These are phyloP conservation scores for Pipistrellus kuhlii DNA, from an alignment of 2,797 vertebrate genomes.

Conservation along the genomic window DNA sequence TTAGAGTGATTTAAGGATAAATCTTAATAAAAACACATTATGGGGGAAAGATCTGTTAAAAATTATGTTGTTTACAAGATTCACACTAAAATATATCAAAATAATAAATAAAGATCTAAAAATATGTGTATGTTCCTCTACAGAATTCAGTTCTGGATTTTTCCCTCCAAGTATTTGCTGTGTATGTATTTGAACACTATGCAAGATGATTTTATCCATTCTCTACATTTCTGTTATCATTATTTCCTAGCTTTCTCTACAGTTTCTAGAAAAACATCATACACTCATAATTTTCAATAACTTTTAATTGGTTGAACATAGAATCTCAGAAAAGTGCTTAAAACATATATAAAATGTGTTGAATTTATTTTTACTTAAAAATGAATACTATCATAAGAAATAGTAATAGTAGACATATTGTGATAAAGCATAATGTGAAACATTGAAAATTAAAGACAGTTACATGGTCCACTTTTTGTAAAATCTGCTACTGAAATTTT, in stretches of 20 bases:
- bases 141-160: not conserved
- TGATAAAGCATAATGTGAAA: not conserved
- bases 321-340: not conserved
- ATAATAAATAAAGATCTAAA: not conserved
- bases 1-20: not conserved
- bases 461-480: not conserved
- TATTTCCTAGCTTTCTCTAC: not conserved
- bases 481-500: not conserved
- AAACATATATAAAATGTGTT: not conserved
- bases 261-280: not conserved
- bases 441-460: not conserved
- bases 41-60: not conserved
- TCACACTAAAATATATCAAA: slow-evolving; percentile 5
- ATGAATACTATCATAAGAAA: not conserved
- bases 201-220: not conserved
- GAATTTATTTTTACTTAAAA: not conserved
- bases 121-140: not conserved
- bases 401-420: not conserved
- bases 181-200: not conserved
- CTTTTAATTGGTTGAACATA: not conserved
- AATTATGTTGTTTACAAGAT: not conserved
- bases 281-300: not conserved
- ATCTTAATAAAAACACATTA: not conserved
- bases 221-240: not conserved
- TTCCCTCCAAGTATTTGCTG: not conserved